Conservation (phyloP, 2,888 invertebrate genomes). For the Drosophila imparisetae region DNA sequence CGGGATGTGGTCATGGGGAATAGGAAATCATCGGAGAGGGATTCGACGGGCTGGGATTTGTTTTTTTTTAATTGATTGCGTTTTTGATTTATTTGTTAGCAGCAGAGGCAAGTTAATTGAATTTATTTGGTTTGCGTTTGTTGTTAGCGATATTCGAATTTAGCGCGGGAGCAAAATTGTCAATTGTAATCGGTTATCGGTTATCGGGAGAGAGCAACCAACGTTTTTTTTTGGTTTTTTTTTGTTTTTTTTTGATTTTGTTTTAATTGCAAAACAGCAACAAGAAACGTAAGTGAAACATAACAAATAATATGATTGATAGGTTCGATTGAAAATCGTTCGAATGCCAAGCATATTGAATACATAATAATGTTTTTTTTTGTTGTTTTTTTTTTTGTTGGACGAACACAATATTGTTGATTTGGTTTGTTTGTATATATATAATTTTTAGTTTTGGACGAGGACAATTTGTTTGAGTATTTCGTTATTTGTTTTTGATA, state of each 20-base stretch:
- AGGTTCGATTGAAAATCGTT: constrained; percentile 49
- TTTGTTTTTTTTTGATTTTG: constrained; percentile 15
- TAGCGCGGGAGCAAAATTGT: constrained; percentile 54
- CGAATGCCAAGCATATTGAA: constrained; percentile 77
- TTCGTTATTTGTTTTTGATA: constrained; percentile 49
- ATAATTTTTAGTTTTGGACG: constrained; percentile 62
- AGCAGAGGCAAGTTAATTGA: constrained; percentile 49
- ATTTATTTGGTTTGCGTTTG: constrained; percentile 39
- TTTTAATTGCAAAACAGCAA: constrained; percentile 64
- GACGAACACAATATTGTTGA: constrained; percentile 73
- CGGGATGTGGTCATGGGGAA: constrained; percentile 98
- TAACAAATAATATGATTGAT: constrained; percentile 57
- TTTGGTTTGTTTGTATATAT: constrained; percentile 19
- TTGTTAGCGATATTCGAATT: constrained; percentile 60
- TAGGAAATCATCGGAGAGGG: constrained; percentile 98
- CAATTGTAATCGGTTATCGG: constrained; percentile 34
- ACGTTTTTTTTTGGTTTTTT: constrained; percentile 35
- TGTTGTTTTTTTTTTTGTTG: constrained; percentile 29
- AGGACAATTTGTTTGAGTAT: constrained; percentile 62
- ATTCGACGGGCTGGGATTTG: constrained; percentile 94
- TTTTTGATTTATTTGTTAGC: constrained; percentile 20
- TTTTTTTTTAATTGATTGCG: constrained; percentile 21
- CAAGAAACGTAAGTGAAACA: constrained; percentile 69
- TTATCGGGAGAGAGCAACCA: constrained; percentile 64
- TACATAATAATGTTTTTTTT: constrained; percentile 33